Base-by-base conservation (phyloP, 2,888 invertebrate genomes). In the Melipona bicolor region DNA sequence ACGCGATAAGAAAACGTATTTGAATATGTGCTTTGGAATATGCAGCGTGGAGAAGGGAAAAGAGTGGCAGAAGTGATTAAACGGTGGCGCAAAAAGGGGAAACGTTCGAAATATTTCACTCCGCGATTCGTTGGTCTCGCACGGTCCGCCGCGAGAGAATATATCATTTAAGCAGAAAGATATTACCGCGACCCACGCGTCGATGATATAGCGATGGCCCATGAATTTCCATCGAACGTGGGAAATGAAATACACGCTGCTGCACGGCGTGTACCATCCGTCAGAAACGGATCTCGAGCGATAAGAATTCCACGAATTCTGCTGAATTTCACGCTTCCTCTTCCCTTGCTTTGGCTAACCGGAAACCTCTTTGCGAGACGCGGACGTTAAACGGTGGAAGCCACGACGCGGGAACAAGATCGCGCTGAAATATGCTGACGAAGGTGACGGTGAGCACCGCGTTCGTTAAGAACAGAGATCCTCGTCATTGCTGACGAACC, bases 401-500 rank as follows among this genome's bases (percentile, higher is more conserved):
- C 43, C 43, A 67, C 62, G 67, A 21, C 54, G 65, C 68, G 56
- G 54, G 76, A 88, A 86, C 78, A 65, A 79, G 81, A 85, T 79
- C 79, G 62, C 15, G 79, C 9, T 43, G 82, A 82, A 88, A 89
- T 81, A 54, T 52, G 84, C 81, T 87, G 86, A 87, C 84, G 43
- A 68, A 72, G 68, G 81, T 67, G 77, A 52, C 68, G 61, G 68
- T 50, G 81, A 78, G 76, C 83, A 81, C 71, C 77, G 1, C 27
- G 76, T 81, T 88, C 88, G 84, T 89, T 87, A 87, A 85, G 72
- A 72, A 70, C 83, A 74, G 84, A 88, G n/a, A n/a, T 87, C 72
- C 70, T 73, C 59, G 77, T 83, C 74, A 86, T 74, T 65, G 76
- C 81, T 87, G 88, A 87, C 87, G 86, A 88, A 80, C 80, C 68